Percentiles rank a stretch among this genome's conserved stretches.
phyloP scores from a whole-genome alignment of 2,797 vertebrate genomes.

The Enteromius anoplus region DNA sequence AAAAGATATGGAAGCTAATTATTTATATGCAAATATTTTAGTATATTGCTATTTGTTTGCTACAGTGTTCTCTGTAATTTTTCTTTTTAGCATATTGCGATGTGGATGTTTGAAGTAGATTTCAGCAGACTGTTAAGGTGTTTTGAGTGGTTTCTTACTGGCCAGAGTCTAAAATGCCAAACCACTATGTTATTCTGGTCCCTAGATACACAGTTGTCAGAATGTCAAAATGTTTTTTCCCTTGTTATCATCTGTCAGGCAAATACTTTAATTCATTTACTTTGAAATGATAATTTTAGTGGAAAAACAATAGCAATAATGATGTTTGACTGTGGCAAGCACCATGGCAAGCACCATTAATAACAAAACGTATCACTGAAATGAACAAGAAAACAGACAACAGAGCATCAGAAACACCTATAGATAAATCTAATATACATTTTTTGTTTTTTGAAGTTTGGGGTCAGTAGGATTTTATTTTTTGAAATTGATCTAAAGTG shows the following conservation, averaged over 20 bases:
- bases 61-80: not conserved
- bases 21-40: not conserved
- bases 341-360: not conserved
- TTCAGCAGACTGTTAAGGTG: not conserved
- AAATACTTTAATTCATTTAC: not conserved
- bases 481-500: not conserved
- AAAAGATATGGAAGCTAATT: not conserved
- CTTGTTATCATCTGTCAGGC: not conserved
- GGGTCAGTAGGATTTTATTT: not conserved
- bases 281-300: not conserved
- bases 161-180: not conserved
- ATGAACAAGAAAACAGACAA: constrained; percentile 13
- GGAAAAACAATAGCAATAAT: not conserved
- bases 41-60: not conserved
- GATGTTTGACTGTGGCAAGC: not conserved
- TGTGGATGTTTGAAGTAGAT: constrained; percentile 2
- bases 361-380: constrained; percentile 14
- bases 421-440: not conserved
- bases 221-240: not conserved
- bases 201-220: not conserved
- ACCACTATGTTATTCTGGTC: constrained; percentile 23
- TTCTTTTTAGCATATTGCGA: not conserved
- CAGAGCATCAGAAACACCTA: not conserved
- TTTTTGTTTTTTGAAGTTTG: not conserved
- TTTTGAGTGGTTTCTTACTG: not conserved